Conservation (phyloP, 1,140 invertebrate genomes). For the Trichoplusia ni region DNA sequence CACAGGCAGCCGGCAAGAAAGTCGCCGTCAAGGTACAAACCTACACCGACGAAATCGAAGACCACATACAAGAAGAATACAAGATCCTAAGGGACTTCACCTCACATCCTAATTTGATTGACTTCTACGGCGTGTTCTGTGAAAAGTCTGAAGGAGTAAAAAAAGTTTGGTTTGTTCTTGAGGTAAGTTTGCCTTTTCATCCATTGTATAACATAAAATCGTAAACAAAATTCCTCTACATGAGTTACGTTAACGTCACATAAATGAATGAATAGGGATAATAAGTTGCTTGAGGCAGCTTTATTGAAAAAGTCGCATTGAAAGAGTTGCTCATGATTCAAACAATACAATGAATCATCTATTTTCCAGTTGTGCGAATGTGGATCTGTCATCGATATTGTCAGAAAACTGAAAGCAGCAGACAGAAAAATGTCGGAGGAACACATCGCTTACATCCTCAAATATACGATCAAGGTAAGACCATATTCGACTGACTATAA, state of each 20-base stretch:
- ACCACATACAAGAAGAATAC: slow-evolving; percentile 92
- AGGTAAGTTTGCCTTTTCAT: slow-evolving; percentile 83
- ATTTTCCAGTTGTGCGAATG: slow-evolving; percentile 89
- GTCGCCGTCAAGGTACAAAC: slow-evolving; percentile 93
- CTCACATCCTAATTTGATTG: slow-evolving; percentile 89
- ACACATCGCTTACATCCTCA: slow-evolving; percentile 93
- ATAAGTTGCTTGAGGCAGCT: too few relatives aligned
- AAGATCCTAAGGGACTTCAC: slow-evolving; percentile 90
- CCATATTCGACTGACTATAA: slow-evolving; percentile 79
- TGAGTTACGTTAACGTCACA: background rate
- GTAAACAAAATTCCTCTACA: background rate
- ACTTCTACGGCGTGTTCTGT: slow-evolving; percentile 92
- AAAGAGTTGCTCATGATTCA: background rate
- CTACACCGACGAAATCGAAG: slow-evolving; percentile 85
- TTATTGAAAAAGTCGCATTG: background rate
- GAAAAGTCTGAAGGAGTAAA: slow-evolving; percentile 85
- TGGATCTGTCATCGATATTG: slow-evolving; percentile 90
- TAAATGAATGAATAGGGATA: background rate
- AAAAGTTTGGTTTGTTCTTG: slow-evolving; percentile 94
- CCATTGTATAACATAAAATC: background rate
- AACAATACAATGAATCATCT: slow-evolving; percentile 36
- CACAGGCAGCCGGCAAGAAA: slow-evolving; percentile 84
- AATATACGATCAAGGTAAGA: slow-evolving; percentile 91
- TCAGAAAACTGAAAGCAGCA: slow-evolving; percentile 84
- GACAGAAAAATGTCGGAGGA: slow-evolving; percentile 91